phyloP scores from a whole-genome alignment of 2,888 invertebrate species.

The Heterodera filipjevi region DNA sequence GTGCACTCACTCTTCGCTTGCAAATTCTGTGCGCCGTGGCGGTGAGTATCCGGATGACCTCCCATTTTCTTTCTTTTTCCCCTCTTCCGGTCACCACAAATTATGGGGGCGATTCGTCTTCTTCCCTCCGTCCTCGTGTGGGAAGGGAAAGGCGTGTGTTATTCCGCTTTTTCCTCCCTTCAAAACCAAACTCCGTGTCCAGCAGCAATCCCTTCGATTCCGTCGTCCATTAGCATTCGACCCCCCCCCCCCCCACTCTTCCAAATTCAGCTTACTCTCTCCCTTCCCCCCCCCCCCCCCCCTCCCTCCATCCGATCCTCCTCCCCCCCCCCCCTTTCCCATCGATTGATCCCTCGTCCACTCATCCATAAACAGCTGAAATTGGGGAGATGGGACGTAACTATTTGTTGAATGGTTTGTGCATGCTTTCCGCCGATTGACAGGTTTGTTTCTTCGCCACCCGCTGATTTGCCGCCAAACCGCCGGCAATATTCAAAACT shows the following conservation, averaged over 20 bases:
- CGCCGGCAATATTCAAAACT: neutral
- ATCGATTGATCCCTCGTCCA: too few species aligned
- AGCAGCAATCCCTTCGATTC: neutral
- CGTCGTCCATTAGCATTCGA: neutral
- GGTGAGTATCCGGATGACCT: too few species aligned
- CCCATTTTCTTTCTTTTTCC: neutral
- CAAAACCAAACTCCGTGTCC: neutral
- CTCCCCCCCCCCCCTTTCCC: neutral
- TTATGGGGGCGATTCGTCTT: too few species aligned
- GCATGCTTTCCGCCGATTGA: neutral
- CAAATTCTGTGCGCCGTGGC: too few species aligned
- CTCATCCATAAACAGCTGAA: constrained; percentile 10
- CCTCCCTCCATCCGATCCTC: too few species aligned
- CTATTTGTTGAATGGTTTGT: neutral
- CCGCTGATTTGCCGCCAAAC: neutral
- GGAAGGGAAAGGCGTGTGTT: too few species aligned
- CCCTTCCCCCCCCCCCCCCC: neutral
- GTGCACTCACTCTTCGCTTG: too few species aligned
- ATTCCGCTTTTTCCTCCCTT: neutral
- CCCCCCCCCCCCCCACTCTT: neutral
- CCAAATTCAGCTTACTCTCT: neutral
- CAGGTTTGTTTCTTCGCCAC: neutral
- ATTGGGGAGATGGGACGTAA: neutral
- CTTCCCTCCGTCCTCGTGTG: too few species aligned
- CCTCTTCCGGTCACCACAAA: too few species aligned